phyloP scores from a whole-genome alignment of 2,113 vertebrate genomes.

The Callaeas wilsoni region DNA sequence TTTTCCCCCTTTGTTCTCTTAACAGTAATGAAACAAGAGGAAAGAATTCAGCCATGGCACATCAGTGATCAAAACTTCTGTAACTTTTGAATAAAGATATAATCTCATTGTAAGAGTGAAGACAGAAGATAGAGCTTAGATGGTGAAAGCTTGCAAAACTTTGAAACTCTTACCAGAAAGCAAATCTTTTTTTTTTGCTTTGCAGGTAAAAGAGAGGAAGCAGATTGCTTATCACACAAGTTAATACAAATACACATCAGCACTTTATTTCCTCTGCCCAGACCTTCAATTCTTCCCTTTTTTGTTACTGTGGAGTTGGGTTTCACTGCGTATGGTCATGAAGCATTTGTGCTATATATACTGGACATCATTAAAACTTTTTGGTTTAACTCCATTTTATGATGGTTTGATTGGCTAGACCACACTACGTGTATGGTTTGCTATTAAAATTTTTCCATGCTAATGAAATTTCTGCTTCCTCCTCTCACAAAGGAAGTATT shows the following conservation, averaged over 20 bases:
- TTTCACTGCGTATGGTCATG: background rate
- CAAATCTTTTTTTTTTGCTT: background rate
- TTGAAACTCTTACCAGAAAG: background rate
- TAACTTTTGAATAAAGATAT: constrained; percentile 1
- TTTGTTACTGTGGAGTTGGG: background rate
- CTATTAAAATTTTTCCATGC: background rate
- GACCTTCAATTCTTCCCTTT: background rate
- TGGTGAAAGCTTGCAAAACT: background rate
- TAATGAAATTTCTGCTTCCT: background rate
- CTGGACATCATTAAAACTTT: background rate
- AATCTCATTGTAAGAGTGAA: background rate
- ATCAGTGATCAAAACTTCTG: constrained; percentile 1
- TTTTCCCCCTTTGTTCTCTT: background rate
- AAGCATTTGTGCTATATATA: background rate
- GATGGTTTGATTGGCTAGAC: background rate
- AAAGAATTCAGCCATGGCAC: background rate
- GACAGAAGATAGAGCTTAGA: background rate
- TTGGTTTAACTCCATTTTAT: background rate
- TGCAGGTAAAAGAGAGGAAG: background rate
- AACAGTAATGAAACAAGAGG: background rate
- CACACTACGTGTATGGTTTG: background rate
- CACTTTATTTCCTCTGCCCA: background rate
- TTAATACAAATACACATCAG: background rate
- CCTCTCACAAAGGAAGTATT: background rate
- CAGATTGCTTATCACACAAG: background rate